Base-by-base conservation (phyloP, 2,888 invertebrate genomes). In the Dyspetes luteomarginatus region DNA sequence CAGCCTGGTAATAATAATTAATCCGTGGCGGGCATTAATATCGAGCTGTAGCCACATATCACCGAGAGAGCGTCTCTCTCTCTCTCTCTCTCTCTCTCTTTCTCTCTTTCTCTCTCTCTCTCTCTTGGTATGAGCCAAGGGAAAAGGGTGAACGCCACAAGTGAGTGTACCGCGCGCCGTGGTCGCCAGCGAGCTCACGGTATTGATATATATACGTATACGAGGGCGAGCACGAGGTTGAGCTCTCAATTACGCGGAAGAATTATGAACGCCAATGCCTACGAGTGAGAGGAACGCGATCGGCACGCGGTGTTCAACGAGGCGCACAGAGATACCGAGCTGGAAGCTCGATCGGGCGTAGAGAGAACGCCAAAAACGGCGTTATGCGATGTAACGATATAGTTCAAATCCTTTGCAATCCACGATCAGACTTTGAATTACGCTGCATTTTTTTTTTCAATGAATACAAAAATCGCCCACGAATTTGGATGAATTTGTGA, bases 1-100 rank as follows among this genome's bases (percentile, higher is more conserved):
- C 90, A 88, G 87, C 82, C 87, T 84, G 87, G 87, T 89, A 89
- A 91, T 90, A 89, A 90, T 91, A 91, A 91, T 91, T 90, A 91
- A 91, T 91, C 88, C 89, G 85, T 84, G 85, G 77, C 84, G 86
- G 85, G 88, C 88, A 89, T 91, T 90, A 91, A 91, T 91, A 89
- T 85, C 86, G 76, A 81, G 81, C 85, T 76, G 82, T 74, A 82
- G 83, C 76, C 82, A 86, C 86, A 84, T 87, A 86, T 88, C 86
- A 86, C 83, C 80, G 75, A 81, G 82, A 81, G 79, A 80, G 56
- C 69, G 74, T 85, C 64, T 72, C 78, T 75, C 71, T 68, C 60
- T 52, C 55, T 55, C 48, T 72, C 43, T 50, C 48, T n/a, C 52
- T 69, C 83, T 50, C 55, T 41, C 65, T 64, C 71, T 48, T 73